Conservation (phyloP, 2,113 vertebrate species). For the Hydrochoerus hydrochaeris region DNA sequence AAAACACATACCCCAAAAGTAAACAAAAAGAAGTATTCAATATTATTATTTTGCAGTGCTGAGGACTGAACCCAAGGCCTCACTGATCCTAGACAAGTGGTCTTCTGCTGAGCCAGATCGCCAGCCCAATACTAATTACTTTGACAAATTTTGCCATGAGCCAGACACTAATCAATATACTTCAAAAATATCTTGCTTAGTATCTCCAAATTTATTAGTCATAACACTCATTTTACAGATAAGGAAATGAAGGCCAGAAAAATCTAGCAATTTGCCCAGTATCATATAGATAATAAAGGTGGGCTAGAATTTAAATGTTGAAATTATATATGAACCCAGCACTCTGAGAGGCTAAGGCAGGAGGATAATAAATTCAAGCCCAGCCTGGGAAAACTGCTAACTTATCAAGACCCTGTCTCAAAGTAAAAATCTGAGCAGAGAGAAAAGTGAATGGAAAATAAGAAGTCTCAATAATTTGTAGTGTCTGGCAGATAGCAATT, state of each 20-base stretch:
- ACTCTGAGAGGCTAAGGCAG: not conserved
- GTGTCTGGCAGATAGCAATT: not conserved
- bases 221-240: conserved; percentile 8
- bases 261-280: not conserved
- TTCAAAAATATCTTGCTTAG: conserved; percentile 12
- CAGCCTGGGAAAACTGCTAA: not conserved
- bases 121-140: not conserved
- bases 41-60: not conserved
- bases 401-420: not conserved
- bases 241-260: conserved; percentile 34
- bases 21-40: not conserved
- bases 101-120: not conserved
- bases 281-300: not conserved
- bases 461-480: not conserved
- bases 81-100: not conserved
- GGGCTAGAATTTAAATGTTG: not conserved
- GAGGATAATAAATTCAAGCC: not conserved
- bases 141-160: not conserved
- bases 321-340: not conserved
- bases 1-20: not conserved
- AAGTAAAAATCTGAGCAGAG: not conserved
- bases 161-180: not conserved
- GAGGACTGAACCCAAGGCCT: not conserved
- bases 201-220: not conserved
- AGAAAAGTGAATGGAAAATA: not conserved